phyloP scores from a whole-genome alignment of 2,797 vertebrate species.

The Crocodylus rhombifer region DNA sequence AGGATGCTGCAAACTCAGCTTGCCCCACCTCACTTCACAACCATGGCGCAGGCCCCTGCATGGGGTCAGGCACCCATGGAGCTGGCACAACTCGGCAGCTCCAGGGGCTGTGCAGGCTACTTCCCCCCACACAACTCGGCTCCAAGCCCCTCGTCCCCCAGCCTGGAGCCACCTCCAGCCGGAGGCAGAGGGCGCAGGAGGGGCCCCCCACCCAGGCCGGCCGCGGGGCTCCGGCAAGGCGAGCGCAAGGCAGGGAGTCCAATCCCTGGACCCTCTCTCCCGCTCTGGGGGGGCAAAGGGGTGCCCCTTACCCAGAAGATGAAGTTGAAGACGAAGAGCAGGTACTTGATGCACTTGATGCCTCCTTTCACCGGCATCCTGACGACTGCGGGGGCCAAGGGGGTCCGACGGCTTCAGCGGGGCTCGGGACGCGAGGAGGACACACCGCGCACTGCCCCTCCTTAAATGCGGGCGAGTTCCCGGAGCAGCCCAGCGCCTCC shows the following conservation, averaged over 20 bases:
- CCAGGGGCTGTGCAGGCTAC: not conserved
- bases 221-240: too few species aligned
- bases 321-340: conserved; percentile 97
- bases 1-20: too few species aligned
- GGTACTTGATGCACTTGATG: conserved; percentile 95
- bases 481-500: not conserved
- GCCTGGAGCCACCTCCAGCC: too few species aligned
- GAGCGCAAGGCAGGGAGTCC: too few species aligned
- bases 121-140: too few species aligned
- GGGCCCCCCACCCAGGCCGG: not conserved
- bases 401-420: fast-evolving
- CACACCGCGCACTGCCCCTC: conserved; percentile 19
- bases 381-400: not conserved
- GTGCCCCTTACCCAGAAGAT: conserved; percentile 91
- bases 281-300: not conserved
- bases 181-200: not conserved
- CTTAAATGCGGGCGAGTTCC: not conserved
- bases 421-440: fast-evolving
- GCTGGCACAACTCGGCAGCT: not conserved
- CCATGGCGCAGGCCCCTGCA: too few species aligned
- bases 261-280: not conserved
- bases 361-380: conserved; percentile 91
- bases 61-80: too few species aligned
- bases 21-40: too few species aligned
- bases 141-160: too few species aligned